Base-by-base conservation (phyloP, 2,888 invertebrate genomes). In the Conistra vaccinii region DNA sequence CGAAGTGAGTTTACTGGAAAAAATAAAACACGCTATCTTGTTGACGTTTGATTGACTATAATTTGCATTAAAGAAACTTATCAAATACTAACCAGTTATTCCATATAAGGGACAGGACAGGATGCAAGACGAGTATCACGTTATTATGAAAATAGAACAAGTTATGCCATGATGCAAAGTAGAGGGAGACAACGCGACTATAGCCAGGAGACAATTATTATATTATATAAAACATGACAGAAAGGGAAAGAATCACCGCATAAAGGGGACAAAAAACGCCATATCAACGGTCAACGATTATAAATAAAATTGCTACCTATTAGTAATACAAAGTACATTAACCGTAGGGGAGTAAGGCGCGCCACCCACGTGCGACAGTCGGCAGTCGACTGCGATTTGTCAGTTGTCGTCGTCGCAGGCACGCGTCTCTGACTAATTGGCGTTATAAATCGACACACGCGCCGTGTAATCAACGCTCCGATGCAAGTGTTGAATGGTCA, bases 401-500 rank as follows among this genome's bases (percentile, higher is more conserved):
- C 94, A 94, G 90, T 92, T 93, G 95, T 94, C 94, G 92, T 91
- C 91, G 93, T 90, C 77, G 82, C 78, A 88, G 89, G 92, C 93
- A 93, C 93, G 92, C 93, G 92, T 90, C 90, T 90, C 92, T 93
- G 94, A 95, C 95, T 95, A 95, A 95, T 95, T 94, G 95, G 92
- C 89, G 92, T 95, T 94, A 95, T 95, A 95, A 95, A 95, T 95
- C 93, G 94, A 93, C 92, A 90, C 91, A 91, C 90, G 90, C 88
- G 84, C 91, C 87, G 89, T 90, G 92, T 91, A 92, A 92, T 93
- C 92, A 93, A 92, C 91, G 89, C 85, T 86, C 90, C 85, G 90
- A 86, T 89, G 91, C 91, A 90, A 91, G 92, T 90, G 88, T 87
- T 88, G 89, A 89, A 88, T 88, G 86, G 84, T 77, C 67, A 87